phyloP scores from a whole-genome alignment of 2,113 vertebrate genomes.

The Oenanthe melanoleuca region DNA sequence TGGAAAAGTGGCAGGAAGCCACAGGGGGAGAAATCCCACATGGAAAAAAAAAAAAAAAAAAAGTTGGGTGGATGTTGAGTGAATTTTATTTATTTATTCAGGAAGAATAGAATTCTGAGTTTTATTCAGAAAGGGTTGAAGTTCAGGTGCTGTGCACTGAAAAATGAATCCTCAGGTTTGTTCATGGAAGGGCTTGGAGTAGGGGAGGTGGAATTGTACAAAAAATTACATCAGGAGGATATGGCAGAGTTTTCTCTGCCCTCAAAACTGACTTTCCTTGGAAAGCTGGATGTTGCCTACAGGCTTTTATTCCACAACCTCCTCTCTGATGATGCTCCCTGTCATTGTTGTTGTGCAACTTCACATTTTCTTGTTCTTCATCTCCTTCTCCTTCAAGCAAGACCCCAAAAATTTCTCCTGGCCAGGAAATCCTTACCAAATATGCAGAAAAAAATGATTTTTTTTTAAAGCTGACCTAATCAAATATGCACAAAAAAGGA shows the following conservation, averaged over 20 bases:
- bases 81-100: not conserved
- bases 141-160: not conserved
- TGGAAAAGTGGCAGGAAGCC: not conserved
- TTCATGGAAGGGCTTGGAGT: not conserved
- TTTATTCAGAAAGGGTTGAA: too few species aligned
- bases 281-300: not conserved
- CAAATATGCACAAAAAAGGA: rapidly evolving
- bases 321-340: not conserved
- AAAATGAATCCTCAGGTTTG: not conserved
- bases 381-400: not conserved
- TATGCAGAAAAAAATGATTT: rapidly evolving
- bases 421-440: not conserved
- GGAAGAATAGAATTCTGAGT: too few species aligned
- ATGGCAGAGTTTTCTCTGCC: not conserved
- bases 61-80: not conserved
- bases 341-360: not conserved
- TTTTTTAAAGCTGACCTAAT: not conserved
- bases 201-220: not conserved
- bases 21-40: not conserved
- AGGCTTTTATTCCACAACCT: not conserved
- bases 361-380: not conserved
- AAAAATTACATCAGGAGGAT: not conserved
- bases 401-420: not conserved
- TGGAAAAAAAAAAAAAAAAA: not conserved
- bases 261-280: not conserved